Percentiles rank a stretch among this genome's conserved stretches.
These are phyloP conservation scores for Psittacula derbiana DNA, from an alignment of 2,797 vertebrate species.

Conservation along the genomic window DNA sequence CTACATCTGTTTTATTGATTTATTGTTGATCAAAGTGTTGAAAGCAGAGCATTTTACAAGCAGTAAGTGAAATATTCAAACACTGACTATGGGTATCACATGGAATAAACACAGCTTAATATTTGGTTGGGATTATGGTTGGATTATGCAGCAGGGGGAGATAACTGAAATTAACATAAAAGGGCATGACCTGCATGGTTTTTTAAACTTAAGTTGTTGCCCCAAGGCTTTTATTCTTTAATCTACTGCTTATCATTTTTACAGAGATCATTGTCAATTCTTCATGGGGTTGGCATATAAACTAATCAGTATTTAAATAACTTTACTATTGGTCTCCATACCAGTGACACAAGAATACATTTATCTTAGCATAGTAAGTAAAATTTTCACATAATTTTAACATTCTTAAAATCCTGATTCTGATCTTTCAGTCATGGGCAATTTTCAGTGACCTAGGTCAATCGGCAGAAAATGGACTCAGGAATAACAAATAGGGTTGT, in stretches of 20 bases:
- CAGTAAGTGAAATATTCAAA: not conserved
- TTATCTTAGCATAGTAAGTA: not conserved
- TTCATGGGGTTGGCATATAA: not conserved
- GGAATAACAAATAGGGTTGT: not conserved
- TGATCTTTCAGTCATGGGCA: not conserved
- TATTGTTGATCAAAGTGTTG: not conserved
- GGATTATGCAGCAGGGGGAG: not conserved
- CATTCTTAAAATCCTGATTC: not conserved
- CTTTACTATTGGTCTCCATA: not conserved
- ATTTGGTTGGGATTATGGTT: not conserved
- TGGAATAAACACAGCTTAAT: not conserved
- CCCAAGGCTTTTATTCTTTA: conserved; percentile 26
- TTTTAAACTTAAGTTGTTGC: conserved; percentile 33
- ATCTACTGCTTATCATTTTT: conserved; percentile 39
- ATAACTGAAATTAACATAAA: conserved; percentile 41
- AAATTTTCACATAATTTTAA: not conserved
- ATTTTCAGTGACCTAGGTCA: not conserved
- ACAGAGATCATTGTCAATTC: not conserved
- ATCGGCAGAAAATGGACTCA: not conserved
- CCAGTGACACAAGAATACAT: not conserved
- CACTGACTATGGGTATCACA: not conserved
- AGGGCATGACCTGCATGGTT: conserved; percentile 12
- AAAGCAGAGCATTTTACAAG: not conserved
- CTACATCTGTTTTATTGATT: not conserved
- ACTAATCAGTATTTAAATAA: not conserved